Evolutionary conservation across 2,113 vertebrate genomes (phyloP), one percentile per base, ranked within the genome.

Genomic region (Rousettus leschenaultii): DNA sequence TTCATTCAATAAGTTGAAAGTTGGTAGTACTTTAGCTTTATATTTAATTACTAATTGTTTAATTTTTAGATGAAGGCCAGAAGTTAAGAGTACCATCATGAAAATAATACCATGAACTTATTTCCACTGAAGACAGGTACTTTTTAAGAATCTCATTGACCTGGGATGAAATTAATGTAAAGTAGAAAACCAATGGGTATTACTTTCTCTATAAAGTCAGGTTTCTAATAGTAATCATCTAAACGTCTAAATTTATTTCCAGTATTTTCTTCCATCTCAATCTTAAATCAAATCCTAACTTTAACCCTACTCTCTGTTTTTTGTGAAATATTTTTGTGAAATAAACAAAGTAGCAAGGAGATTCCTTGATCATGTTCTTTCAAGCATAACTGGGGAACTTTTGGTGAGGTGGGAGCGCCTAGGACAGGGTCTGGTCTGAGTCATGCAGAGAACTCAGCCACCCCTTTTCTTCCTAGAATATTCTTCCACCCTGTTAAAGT

Each of bases 401-500:
- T 78, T 18, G 45, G 6, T 61, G 70, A 92, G 48, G 21, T 19
- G 0, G 43, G 22, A 71, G 6, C 5, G 33, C 22, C 2, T 35
- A 61, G 30, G 15, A 61, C 6, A 95, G 6, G 12, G 1, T 63
- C 38, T 80, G 38, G 11, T 55, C 5, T 38, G 12, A 1, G 18
- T 65, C 11, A 73, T 11, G 53, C 4, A 16, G 71, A 51, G 35
- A 93, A 71, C 18, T 71, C 5, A 59, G 53, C 9, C 21, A 78
- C 92, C 66, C 19, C 6, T 61, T 55, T 48, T 10, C 38, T n/a
- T 91, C 19, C 15, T 21, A 38, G 3, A 79, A 59, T 61, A 33
- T 78, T 91, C 26, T 78, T 92, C 43, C 15, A 93, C 7, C 3
- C 19, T 86, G 26, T 78, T 80, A 83, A 96, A 97, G 86, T 30